Evolutionary conservation across 2,888 invertebrate genomes (phyloP).

Genomic region (Drosophila robusta): DNA sequence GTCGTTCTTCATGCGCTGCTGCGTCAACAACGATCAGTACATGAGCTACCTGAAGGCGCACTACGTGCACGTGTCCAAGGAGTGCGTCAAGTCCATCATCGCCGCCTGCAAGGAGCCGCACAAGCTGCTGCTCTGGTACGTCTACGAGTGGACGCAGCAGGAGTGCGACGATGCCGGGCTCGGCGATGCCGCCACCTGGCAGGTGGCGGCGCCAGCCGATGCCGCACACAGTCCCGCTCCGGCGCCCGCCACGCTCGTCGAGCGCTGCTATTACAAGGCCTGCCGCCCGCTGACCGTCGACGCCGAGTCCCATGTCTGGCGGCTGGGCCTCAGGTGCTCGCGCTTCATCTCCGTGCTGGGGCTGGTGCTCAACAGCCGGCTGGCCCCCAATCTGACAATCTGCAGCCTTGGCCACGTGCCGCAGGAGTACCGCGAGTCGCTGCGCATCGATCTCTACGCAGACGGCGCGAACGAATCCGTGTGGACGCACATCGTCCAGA

Average conservation of each 20-base stretch:
- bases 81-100: slow-evolving; percentile 83
- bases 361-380: slow-evolving; percentile 82
- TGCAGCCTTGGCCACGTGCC: slow-evolving; percentile 53
- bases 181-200: slow-evolving; percentile 50
- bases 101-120: slow-evolving; percentile 75
- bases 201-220: slow-evolving; percentile 26
- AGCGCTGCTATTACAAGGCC: slow-evolving; percentile 84
- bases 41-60: slow-evolving; percentile 78
- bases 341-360: slow-evolving; percentile 83
- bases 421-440: slow-evolving; percentile 79
- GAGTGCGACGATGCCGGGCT: slow-evolving; percentile 81
- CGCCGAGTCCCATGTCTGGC: slow-evolving; percentile 75
- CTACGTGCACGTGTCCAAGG: slow-evolving; percentile 84
- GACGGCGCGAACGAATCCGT: slow-evolving; percentile 50
- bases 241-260: slow-evolving; percentile 60
- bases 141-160: slow-evolving; percentile 83
- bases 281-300: slow-evolving; percentile 83
- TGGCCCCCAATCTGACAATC: slow-evolving; percentile 75
- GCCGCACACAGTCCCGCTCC: slow-evolving; percentile 23
- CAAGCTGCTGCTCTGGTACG: slow-evolving; percentile 81
- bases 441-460: slow-evolving; percentile 78
- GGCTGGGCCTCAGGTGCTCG: slow-evolving; percentile 74
- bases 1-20: slow-evolving; percentile 83
- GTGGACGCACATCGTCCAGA: slow-evolving; percentile 75
- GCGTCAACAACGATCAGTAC: slow-evolving; percentile 81